These are phyloP conservation scores for Chaetodon trifasciatus DNA, from an alignment of 2,797 vertebrate genomes.

Conservation along the genomic window DNA sequence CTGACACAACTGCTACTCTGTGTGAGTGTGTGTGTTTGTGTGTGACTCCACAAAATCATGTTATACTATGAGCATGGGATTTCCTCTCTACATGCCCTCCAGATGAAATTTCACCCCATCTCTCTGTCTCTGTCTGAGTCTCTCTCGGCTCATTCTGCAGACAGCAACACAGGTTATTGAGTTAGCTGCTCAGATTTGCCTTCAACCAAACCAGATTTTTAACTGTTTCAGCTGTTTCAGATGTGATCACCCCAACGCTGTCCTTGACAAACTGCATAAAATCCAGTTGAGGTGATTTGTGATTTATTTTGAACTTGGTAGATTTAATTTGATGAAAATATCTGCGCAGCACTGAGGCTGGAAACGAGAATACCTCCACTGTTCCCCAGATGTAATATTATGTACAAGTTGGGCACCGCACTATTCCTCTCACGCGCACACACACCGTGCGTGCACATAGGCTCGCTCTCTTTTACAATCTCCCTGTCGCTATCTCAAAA, in stretches of 20 bases:
- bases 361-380: slow-evolving; percentile 42
- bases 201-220: neutral
- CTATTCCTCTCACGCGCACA: slow-evolving; percentile 8
- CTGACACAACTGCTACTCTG: slow-evolving; percentile 43
- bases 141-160: slow-evolving; percentile 35
- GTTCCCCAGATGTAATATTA: slow-evolving; percentile 51
- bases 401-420: slow-evolving; percentile 65
- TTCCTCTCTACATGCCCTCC: slow-evolving; percentile 54
- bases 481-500: slow-evolving; percentile 17
- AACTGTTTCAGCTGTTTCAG: neutral
- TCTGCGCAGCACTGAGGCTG: slow-evolving; percentile 30
- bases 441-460: slow-evolving; percentile 25
- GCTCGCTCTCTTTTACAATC: slow-evolving; percentile 24
- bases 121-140: slow-evolving; percentile 3
- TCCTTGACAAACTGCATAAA: neutral
- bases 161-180: slow-evolving; percentile 17
- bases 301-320: slow-evolving; percentile 30
- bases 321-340: slow-evolving; percentile 31
- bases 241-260: neutral
- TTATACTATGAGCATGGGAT: slow-evolving; percentile 45
- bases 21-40: slow-evolving; percentile 6
- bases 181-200: slow-evolving; percentile 11
- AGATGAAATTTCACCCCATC: slow-evolving; percentile 44
- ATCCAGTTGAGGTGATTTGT: neutral
- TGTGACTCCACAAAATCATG: slow-evolving; percentile 55